phyloP scores from a whole-genome alignment of 2,888 invertebrate species.

The Pinctada fucata region DNA sequence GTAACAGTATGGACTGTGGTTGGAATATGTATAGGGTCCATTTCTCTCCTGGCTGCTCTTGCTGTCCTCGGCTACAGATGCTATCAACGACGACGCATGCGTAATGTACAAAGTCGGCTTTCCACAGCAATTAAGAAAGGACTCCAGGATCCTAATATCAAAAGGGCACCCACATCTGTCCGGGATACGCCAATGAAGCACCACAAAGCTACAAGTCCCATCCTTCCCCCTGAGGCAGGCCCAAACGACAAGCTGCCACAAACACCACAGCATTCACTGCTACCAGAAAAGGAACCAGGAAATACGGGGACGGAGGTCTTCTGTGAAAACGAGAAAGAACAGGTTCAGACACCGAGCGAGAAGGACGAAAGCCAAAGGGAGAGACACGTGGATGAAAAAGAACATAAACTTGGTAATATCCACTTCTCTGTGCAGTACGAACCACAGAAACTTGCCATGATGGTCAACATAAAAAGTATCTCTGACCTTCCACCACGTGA shows the following conservation, averaged over 20 bases:
- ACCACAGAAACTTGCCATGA: slow-evolving; percentile 91
- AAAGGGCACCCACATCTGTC: slow-evolving; percentile 92
- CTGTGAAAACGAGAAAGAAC: slow-evolving; percentile 79
- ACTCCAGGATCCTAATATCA: slow-evolving; percentile 77
- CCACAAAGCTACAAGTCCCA: slow-evolving; percentile 74
- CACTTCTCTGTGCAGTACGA: slow-evolving; percentile 94
- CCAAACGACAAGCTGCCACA: slow-evolving; percentile 67
- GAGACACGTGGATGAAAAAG: slow-evolving; percentile 46
- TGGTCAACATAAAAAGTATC: slow-evolving; percentile 94
- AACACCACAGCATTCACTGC: slow-evolving; percentile 50
- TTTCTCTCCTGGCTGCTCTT: slow-evolving; percentile 81
- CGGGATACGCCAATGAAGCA: slow-evolving; percentile 69
- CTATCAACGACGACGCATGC: slow-evolving; percentile 81
- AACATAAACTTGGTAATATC: slow-evolving; percentile 86
- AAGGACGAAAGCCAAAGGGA: slow-evolving; percentile 75
- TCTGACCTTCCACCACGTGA: slow-evolving; percentile 90
- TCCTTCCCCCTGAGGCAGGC: slow-evolving; percentile 63
- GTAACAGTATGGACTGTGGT: slow-evolving; percentile 79
- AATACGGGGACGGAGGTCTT: slow-evolving; percentile 68
- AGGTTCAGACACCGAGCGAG: slow-evolving; percentile 74
- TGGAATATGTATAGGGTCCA: slow-evolving; percentile 82
- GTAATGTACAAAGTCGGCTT: slow-evolving; percentile 72
- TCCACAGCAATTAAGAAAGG: slow-evolving; percentile 75
- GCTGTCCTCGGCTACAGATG: slow-evolving; percentile 83
- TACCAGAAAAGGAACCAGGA: slow-evolving; percentile 36